Evolutionary conservation across 2,113 vertebrate species (phyloP).

Genomic region (Gnathonemus echidnorhynchus): DNA sequence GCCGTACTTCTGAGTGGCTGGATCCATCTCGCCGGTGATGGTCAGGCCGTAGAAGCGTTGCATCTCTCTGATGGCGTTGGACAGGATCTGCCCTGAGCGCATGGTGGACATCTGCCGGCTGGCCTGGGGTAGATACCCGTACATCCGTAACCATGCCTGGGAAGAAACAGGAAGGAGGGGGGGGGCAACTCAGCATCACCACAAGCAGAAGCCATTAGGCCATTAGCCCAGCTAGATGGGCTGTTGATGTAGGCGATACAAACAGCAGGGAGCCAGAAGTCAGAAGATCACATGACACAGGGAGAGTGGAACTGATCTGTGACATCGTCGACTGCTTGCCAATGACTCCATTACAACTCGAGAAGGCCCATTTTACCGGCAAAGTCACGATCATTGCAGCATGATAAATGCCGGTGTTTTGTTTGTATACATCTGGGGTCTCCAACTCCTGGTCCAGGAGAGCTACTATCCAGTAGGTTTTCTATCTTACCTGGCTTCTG

Average conservation of each 20-base stretch:
- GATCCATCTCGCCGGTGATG: slow-evolving; percentile 73
- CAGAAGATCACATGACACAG: not conserved
- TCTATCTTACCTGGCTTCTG: no score
- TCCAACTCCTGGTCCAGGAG: no score
- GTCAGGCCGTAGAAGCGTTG: slow-evolving; percentile 87
- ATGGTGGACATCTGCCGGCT: slow-evolving; percentile 89
- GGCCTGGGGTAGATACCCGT: slow-evolving; percentile 84
- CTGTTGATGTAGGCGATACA: not conserved
- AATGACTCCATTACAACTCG: not conserved
- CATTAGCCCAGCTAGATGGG: not conserved
- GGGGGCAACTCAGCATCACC: not conserved
- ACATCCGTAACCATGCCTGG: slow-evolving; percentile 87
- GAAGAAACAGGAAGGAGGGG: not conserved
- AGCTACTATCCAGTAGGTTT: no score
- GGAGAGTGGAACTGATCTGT: not conserved
- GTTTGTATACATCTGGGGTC: not conserved
- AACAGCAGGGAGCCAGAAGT: not conserved
- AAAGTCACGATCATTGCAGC: not conserved
- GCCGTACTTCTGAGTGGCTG: slow-evolving; percentile 74
- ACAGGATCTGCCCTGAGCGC: slow-evolving; percentile 82
- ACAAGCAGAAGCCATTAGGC: not conserved
- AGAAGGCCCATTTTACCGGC: not conserved
- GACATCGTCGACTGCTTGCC: not conserved
- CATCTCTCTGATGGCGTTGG: slow-evolving; percentile 80
- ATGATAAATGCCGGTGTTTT: not conserved